These are phyloP conservation scores for Eubucco bourcierii DNA, from an alignment of 2,113 vertebrate genomes.

Conservation along the genomic window DNA sequence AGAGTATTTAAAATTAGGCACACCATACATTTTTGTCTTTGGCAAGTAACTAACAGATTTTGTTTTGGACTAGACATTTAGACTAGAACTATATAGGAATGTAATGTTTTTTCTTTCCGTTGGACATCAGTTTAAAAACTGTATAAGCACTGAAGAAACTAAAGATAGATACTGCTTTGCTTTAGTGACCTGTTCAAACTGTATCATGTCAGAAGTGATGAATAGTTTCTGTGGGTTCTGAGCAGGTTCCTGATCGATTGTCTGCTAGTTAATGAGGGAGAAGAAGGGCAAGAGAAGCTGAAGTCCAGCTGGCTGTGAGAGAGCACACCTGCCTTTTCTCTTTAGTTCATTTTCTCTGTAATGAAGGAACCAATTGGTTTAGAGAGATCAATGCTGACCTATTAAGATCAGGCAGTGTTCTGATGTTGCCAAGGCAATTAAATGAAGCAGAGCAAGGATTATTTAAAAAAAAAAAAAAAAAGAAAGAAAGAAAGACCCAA, in stretches of 20 bases:
- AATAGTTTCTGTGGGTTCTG: constrained; percentile 75
- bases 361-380: constrained; percentile 79
- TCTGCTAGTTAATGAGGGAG: constrained; percentile 69
- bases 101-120: neutral
- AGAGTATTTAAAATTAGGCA: neutral
- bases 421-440: constrained; percentile 75
- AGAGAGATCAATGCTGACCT: constrained; percentile 76
- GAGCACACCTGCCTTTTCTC: constrained; percentile 72
- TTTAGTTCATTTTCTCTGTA: constrained; percentile 77
- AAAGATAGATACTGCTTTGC: constrained; percentile 54
- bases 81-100: neutral
- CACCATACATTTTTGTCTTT: neutral
- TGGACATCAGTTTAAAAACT: neutral
- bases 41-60: neutral
- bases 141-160: neutral
- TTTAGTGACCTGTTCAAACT: constrained; percentile 63
- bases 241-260: constrained; percentile 71
- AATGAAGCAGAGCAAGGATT: constrained; percentile 67
- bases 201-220: constrained; percentile 70
- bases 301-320: constrained; percentile 61
- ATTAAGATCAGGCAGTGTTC: constrained; percentile 70
- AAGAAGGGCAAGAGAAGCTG: constrained; percentile 53
- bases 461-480: neutral
- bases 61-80: neutral
- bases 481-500: neutral